A percentile compares a stretch with the other conserved stretches of the same genome.
phyloP scores from a whole-genome alignment of 2,113 vertebrate species.

The Pithys albifrons region DNA sequence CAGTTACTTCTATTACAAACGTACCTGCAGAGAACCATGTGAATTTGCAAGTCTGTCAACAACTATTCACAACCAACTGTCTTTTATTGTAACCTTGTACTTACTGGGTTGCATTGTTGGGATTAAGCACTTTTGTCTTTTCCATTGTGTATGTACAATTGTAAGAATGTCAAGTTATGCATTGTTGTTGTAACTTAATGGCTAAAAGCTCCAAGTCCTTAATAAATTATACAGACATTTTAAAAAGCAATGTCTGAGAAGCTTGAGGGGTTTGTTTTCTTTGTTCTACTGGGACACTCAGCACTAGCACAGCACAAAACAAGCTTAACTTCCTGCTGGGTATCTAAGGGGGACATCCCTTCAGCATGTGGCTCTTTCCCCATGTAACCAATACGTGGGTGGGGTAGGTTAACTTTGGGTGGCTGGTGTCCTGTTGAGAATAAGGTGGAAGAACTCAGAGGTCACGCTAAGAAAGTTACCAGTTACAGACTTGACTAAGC shows the following conservation, averaged over 20 bases:
- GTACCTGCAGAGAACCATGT: not conserved
- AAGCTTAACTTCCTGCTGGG: not conserved
- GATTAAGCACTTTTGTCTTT: constrained; percentile 36
- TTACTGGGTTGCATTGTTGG: constrained; percentile 20
- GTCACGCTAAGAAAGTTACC: not conserved
- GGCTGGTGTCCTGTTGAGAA: not conserved
- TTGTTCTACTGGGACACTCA: not conserved
- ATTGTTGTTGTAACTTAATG: constrained; percentile 58
- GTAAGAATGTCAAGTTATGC: constrained; percentile 44
- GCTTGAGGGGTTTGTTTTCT: not conserved
- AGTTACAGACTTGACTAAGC: not conserved
- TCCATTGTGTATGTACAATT: constrained; percentile 50
- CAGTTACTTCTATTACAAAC: not conserved
- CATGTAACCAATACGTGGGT: fast-evolving
- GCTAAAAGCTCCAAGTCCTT: constrained; percentile 11
- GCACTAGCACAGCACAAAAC: not conserved
- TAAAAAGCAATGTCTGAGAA: not conserved
- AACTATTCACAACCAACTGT: not conserved
- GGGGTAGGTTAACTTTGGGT: not conserved
- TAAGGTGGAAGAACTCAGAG: not conserved
- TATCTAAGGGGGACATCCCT: not conserved
- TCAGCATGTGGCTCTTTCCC: not conserved
- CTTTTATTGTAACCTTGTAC: not conserved
- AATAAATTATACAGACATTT: constrained; percentile 45
- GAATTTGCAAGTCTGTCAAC: not conserved